Evolutionary conservation across 2,113 vertebrate genomes (phyloP), one percentile per base, ranked within the genome.

Genomic region (Rhombomys opimus): DNA sequence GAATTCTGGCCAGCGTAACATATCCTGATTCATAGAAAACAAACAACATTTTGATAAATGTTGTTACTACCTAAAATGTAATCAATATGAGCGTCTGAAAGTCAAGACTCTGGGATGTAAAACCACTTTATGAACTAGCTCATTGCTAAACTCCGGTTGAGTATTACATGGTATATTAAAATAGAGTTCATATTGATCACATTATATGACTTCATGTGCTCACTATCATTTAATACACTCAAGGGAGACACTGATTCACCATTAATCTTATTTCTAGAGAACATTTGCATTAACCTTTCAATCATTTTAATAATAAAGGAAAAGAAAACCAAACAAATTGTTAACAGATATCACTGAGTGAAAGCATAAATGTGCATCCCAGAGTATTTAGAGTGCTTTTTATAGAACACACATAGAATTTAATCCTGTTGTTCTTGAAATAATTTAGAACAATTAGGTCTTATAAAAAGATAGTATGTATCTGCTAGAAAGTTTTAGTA

Each of bases 241-340:
- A 70, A 35, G 97, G 97, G 98, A 98, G 92, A 87, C 93, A 81
- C 6, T 95, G 86, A 88, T 98, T 97, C 94, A 94, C 82, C 52
- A 92, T 98, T 98, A 97, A 95, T 93, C 94, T 97, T 94, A 90
- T 97, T 98, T 98, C 95, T 95, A 91, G 98, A 98, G 93, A 90
- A 91, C 93, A 94, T 98, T 97, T 98, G 25, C 92, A 87, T 98
- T 98, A 96, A 96, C 73, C 84, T 98, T 98, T 98, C 72, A 86
- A 93, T 96, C 93, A 97, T 98, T 97, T 96, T 97, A 97, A 96
- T 97, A 97, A 96, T 78, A 96, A 98, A 96, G 95, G 95, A 98
- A 98, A 98, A 95, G 95, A 98, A 98, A 98, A 63, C 98, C 95
- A 93, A 97, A 97, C 73, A 97, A 41, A 97, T 97, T 97, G 84